Conservation (phyloP, 1,140 invertebrate genomes). For the Cardiocondyla obscurior region DNA sequence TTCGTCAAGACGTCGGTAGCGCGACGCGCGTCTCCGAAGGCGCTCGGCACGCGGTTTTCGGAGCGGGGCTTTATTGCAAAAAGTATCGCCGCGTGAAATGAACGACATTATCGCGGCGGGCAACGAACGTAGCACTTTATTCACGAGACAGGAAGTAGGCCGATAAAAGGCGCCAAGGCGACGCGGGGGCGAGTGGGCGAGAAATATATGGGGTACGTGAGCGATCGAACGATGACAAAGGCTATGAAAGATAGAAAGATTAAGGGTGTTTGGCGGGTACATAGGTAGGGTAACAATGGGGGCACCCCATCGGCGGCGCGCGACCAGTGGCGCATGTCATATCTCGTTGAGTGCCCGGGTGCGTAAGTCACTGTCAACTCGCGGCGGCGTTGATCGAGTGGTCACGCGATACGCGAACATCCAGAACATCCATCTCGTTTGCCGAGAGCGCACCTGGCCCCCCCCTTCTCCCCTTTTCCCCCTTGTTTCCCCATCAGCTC, state of each 20-base stretch:
- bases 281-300: conserved; percentile 55
- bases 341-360: conserved; percentile 74
- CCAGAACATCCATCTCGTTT: conserved; percentile 79
- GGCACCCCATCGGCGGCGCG: conserved; percentile 16
- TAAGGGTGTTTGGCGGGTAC: conserved; percentile 59
- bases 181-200: background rate
- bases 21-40: background rate
- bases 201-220: conserved; percentile 44
- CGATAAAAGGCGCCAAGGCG: conserved; percentile 38
- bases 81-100: background rate
- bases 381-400: conserved; percentile 82
- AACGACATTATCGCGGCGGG: conserved; percentile 16
- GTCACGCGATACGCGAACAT: conserved; percentile 78
- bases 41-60: background rate
- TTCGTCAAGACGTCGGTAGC: background rate
- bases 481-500: too few relatives aligned
- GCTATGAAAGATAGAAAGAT: conserved; percentile 56
- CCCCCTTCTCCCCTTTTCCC: background rate
- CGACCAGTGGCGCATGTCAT: conserved; percentile 72
- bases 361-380: conserved; percentile 79
- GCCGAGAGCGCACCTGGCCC: conserved; percentile 64
- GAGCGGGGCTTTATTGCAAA: background rate
- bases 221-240: conserved; percentile 49
- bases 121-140: conserved; percentile 10
- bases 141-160: conserved; percentile 35